These are phyloP conservation scores for Dryobotodes eremita DNA, from an alignment of 2,888 invertebrate species.

Conservation along the genomic window DNA sequence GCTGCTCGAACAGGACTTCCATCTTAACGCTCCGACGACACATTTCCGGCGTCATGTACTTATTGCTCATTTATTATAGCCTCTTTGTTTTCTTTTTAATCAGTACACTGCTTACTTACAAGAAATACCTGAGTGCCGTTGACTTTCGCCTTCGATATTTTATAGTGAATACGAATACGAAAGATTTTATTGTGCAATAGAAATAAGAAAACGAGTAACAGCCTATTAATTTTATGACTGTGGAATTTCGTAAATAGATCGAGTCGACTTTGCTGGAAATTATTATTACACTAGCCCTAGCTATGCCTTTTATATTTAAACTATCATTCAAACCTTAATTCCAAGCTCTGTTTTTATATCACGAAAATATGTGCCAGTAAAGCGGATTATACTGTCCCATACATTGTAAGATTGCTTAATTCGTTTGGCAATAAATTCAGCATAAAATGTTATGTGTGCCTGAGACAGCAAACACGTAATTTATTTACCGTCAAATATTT, in stretches of 20 bases:
- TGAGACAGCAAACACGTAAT: constrained; percentile 42
- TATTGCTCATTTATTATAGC: constrained; percentile 49
- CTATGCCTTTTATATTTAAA: neutral
- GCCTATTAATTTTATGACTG: neutral
- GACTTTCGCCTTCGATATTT: neutral
- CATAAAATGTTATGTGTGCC: constrained; percentile 44
- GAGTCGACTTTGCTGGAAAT: neutral
- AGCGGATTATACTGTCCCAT: constrained; percentile 35
- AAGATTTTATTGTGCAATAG: neutral
- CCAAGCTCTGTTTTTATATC: constrained; percentile 16
- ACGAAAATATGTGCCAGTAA: constrained; percentile 29
- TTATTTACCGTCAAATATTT: constrained; percentile 65
- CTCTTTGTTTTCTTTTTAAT: constrained; percentile 27
- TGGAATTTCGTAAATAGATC: neutral
- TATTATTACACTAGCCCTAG: neutral
- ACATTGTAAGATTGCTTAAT: constrained; percentile 43
- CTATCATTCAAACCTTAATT: constrained; percentile 4
- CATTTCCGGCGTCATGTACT: constrained; percentile 70
- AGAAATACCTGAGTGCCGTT: neutral
- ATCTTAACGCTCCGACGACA: constrained; percentile 79
- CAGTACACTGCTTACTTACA: neutral
- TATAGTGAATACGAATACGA: neutral
- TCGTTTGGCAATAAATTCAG: constrained; percentile 58
- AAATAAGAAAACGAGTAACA: neutral
- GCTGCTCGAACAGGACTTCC: constrained; percentile 83